Base-by-base conservation (phyloP, 1,140 invertebrate species). In the Limonius californicus region DNA sequence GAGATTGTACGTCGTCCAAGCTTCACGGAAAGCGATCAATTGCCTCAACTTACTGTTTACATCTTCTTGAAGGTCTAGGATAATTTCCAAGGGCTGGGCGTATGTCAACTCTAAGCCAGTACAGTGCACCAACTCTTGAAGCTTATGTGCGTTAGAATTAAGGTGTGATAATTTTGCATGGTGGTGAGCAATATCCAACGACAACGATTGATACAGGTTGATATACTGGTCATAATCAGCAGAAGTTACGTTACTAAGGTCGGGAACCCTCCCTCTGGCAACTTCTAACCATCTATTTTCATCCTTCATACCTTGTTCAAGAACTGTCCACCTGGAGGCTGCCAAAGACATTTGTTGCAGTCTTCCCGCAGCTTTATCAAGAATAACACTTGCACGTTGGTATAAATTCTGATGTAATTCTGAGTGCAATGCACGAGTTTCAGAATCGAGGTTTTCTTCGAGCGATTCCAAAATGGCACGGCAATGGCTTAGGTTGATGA, bases 401-500 rank as follows among this genome's bases (percentile, higher is more conserved):
- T 92, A 89, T 2, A 94, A 77, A 45, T 86, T 82, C 68, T 87
- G 84, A 73, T 94, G 91, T n/a, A 92, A 72, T 18, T 84, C 80
- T 0, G 88, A 83, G 76, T 90, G 87, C 70, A 85, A 85, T 11
- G 83, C 80, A 59, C 87, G 83, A 0, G 91, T 92, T 74, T 90
- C 89, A 14, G 78, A 81, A 71, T 94, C 91, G 11, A 94, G 78
- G 76, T 92, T 90, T 64, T 87, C 86, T 76, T 93, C 91, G 12
- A 94, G 73, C 0, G 90, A 92, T 75, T 94, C 91, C 15, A 95
- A 76, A 64, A 93, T 90, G 18, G 86, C 86, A 68, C 88, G 82
- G 68, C 91, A 94, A 61, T 93, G 90, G 69, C 90, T 92, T 8
- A 95, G 75, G 68, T 92, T 92, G 0, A 91, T 87, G 71, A 94